Conservation (phyloP, 2,113 vertebrate genomes). For the Nannobrachium achirus region DNA sequence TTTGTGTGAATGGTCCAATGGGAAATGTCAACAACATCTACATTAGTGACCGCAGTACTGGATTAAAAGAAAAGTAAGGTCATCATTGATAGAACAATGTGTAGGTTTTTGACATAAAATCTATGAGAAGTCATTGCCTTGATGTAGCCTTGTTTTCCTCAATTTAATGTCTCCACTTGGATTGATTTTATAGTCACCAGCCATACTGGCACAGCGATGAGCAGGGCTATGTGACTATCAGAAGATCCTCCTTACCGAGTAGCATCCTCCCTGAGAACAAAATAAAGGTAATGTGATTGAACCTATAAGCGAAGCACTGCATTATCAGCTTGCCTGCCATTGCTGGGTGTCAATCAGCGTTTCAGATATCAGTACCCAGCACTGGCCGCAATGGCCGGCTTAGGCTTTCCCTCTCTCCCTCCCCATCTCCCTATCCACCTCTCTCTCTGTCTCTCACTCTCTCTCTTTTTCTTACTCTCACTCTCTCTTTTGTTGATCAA, state of each 20-base stretch:
- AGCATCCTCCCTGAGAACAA: conserved; percentile 43
- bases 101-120: not conserved
- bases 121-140: not conserved
- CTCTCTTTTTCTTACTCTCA: no score
- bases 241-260: conserved; percentile 11
- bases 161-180: no score
- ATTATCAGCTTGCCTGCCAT: no score
- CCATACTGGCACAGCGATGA: conserved; percentile 43
- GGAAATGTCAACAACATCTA: conserved; percentile 18
- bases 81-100: not conserved
- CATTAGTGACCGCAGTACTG: not conserved
- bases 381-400: no score
- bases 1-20: conserved; percentile 69
- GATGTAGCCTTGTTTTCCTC: no score
- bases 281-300: conserved; percentile 57
- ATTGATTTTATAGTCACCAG: conserved; percentile 35
- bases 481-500: no score
- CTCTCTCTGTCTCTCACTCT: no score
- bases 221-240: conserved; percentile 51
- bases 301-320: no score
- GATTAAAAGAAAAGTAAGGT: conserved; percentile 41
- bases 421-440: no score
- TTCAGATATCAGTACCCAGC: no score
- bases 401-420: no score
- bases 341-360: no score